Base-by-base conservation (phyloP, 2,797 vertebrate genomes). In the Urocyon cinereoargenteus region DNA sequence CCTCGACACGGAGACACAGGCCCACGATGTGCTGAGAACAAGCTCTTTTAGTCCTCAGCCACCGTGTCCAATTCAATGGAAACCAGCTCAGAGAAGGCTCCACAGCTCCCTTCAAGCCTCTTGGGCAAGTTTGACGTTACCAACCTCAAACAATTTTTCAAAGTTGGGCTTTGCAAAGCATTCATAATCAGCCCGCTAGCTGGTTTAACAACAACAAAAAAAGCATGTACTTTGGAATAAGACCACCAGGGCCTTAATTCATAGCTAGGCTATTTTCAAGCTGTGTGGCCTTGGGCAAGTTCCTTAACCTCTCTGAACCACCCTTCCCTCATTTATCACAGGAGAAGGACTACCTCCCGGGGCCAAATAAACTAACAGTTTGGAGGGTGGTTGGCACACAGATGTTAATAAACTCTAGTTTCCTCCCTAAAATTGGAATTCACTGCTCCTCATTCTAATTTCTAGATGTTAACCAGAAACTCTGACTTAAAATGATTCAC, bases 301-400 rank as follows among this genome's bases (percentile, higher is more conserved):
- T 51, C 66, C 49, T 36, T 59, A 64, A 82, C 16, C 77, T 91
- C 77, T 94, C 91, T 92, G 91, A 66, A 40, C 13, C 45, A 90
- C 55, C 8, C 19, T 26, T 19, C 70, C 70, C 34, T 85, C 34
- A n/a, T 19, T 28, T 73, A 26, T 53, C 73, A 95, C 72, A 66
- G 1, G 15, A 82, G 26, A n/a, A 90, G 49, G 59, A 83, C 13
- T 3, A 31, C 49, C 66, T 77, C 55, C 34, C 45, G 24, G 36
- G 62, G 59, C 9, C 28, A 68, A 62, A 64, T 26, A 24, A 49
- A 61, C 3, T 1, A 13, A 51, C 21, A 49, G 40, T 8, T 7
- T 0, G 4, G 5, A 86, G 14, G 55, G 24, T 0, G 0, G 26
- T 0, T 62, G 64, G 66, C 40, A 53, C 5, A 18, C 5, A 77